Percentiles rank a stretch among this genome's conserved stretches.
These are phyloP conservation scores for Sycophila texana DNA, from an alignment of 2,888 invertebrate genomes.

Conservation along the genomic window DNA sequence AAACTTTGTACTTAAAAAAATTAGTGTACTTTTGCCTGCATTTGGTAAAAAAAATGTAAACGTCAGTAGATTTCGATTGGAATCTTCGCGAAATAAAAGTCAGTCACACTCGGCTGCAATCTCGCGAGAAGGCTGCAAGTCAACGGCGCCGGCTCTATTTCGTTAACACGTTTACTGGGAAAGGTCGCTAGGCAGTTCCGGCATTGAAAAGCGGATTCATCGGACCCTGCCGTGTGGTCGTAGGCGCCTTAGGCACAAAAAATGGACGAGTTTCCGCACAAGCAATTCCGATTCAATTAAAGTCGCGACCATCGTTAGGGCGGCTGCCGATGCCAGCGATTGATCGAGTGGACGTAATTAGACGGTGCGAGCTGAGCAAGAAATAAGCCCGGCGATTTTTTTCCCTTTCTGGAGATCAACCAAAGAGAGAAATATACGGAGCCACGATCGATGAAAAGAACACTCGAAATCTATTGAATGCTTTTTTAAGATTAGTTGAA, in stretches of 20 bases:
- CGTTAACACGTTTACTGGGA: background rate
- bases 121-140: too few species aligned
- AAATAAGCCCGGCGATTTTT: slow-evolving; percentile 6
- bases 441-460: slow-evolving; percentile 17
- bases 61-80: too few species aligned
- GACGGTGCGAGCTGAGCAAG: background rate
- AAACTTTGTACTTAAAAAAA: too few species aligned
- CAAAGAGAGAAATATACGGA: background rate
- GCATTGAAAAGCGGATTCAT: slow-evolving; percentile 27
- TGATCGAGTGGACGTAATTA: slow-evolving; percentile 48
- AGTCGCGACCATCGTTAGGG: slow-evolving; percentile 18
- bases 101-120: too few species aligned
- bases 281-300: slow-evolving; percentile 41
- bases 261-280: slow-evolving; percentile 33
- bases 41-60: too few species aligned
- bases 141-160: background rate
- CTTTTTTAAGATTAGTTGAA: slow-evolving; percentile 13
- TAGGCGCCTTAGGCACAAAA: background rate
- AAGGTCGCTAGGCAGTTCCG: background rate
- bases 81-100: too few species aligned
- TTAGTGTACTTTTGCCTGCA: too few species aligned
- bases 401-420: background rate
- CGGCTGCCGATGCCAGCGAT: slow-evolving; percentile 20
- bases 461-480: slow-evolving; percentile 20
- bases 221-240: background rate